Base-by-base conservation (phyloP, 2,797 vertebrate genomes). In the Cirrhinus molitorella region DNA sequence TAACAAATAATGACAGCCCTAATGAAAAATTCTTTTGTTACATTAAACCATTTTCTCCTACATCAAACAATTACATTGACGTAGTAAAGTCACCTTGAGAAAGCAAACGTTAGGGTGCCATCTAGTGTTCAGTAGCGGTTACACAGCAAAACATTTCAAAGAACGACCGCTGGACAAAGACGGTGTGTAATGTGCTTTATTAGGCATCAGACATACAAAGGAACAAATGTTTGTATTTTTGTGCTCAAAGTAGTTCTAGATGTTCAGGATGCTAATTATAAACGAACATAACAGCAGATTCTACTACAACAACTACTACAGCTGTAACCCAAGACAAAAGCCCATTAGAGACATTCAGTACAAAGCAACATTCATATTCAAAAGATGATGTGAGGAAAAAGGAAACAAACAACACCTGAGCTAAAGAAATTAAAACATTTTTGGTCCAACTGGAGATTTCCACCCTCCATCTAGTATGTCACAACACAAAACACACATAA, bases 111-210 rank as follows among this genome's bases (percentile, higher is more conserved):
- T 85, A 71, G 53, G 79, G 40, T 80, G 90, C 91, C 91, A 91
- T 91, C 94, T 81, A 87, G 92, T 94, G 94, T 79, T 81, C 23
- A 25, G 28, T 55, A 4, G 0, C 3, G 51, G 83, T 79, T 91
- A 21, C 86, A 78, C 92, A 91, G 25, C 13, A 59, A n/a, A n/a
- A n/a, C n/a, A 63, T 65, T 37, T 53, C 28, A 71, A 21, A 80
- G 3, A 57, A 83, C 63, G 28, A 40, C n/a, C 12, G 28, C 68
- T 21, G 4, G 31, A 74, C 49, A 77, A 49, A 66, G 40, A 81
- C 63, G 16, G 40, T 55, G 51, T 80, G 37, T 85, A 49, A 67
- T 73, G 76, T 85, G 55, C 73, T 90, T 91, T 91, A 91, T 89
- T 88, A 83, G 73, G 71, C 79, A 86, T 75, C 59, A 37, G 47